Evolutionary conservation across 2,113 vertebrate genomes (phyloP).

Genomic region (Myiozetetes cayanensis): DNA sequence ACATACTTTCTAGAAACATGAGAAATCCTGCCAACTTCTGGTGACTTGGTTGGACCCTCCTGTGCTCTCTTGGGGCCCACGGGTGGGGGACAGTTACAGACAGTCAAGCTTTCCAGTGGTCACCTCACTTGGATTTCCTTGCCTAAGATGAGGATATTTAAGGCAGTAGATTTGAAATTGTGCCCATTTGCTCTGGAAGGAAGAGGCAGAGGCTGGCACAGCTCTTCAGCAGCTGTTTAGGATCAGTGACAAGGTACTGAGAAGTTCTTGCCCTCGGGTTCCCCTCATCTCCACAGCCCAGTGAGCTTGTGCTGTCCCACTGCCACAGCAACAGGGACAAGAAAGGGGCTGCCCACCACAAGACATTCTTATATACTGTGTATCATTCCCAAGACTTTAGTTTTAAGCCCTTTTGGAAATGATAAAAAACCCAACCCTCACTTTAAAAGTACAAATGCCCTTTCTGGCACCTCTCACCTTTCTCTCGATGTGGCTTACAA

Average conservation of each 20-base stretch:
- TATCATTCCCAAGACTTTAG: fast-evolving
- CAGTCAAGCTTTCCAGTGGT: neutral
- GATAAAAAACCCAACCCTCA: neutral
- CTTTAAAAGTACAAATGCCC: neutral
- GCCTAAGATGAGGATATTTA: neutral
- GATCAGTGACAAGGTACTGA: neutral
- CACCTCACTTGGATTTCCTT: neutral
- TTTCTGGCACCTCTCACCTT: neutral
- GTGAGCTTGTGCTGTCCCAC: neutral
- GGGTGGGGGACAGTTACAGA: neutral
- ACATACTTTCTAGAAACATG: neutral
- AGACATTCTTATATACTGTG: neutral
- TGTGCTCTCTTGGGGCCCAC: neutral
- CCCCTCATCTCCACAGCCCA: neutral
- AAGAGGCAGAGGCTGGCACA: neutral
- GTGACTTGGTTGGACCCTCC: neutral
- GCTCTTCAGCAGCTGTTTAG: neutral
- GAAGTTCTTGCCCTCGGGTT: neutral
- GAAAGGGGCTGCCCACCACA: neutral
- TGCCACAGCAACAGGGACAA: neutral
- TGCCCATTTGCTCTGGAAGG: neutral
- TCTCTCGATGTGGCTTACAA: neutral
- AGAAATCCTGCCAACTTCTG: neutral
- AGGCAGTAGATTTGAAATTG: neutral
- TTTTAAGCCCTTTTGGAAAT: neutral